Percentiles rank a stretch among this genome's conserved stretches.
These are phyloP conservation scores for Phoebastria nigripes DNA, from an alignment of 2,797 vertebrate genomes.

Conservation along the genomic window DNA sequence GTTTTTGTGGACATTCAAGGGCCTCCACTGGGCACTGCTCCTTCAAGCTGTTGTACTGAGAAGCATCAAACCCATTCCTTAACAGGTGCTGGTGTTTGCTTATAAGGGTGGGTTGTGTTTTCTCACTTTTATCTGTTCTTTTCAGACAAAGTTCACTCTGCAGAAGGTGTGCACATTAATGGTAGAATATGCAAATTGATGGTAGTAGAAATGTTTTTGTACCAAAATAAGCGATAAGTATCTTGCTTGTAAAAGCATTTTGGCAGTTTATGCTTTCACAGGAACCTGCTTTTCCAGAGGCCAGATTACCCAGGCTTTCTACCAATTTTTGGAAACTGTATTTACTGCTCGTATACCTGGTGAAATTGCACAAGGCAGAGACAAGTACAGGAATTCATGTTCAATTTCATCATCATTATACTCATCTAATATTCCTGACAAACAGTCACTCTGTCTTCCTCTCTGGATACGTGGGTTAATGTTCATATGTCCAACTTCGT, in stretches of 20 bases:
- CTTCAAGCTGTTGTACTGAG: not conserved
- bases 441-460: not conserved
- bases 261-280: not conserved
- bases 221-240: not conserved
- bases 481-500: not conserved
- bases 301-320: not conserved
- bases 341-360: not conserved
- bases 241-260: not conserved
- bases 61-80: not conserved
- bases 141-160: not conserved
- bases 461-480: not conserved
- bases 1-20: not conserved
- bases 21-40: not conserved
- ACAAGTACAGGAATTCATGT: not conserved
- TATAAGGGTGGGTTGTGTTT: not conserved
- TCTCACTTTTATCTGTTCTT: not conserved
- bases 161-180: not conserved
- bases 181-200: not conserved
- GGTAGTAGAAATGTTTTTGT: not conserved
- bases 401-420: not conserved
- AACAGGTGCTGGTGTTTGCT: constrained; percentile 4
- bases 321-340: not conserved
- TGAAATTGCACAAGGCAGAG: not conserved
- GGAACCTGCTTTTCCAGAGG: not conserved
- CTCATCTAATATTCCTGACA: not conserved